Percentiles rank a stretch among this genome's conserved stretches.
phyloP scores from a whole-genome alignment of 2,797 vertebrate genomes.

The Anas bahamensis region DNA sequence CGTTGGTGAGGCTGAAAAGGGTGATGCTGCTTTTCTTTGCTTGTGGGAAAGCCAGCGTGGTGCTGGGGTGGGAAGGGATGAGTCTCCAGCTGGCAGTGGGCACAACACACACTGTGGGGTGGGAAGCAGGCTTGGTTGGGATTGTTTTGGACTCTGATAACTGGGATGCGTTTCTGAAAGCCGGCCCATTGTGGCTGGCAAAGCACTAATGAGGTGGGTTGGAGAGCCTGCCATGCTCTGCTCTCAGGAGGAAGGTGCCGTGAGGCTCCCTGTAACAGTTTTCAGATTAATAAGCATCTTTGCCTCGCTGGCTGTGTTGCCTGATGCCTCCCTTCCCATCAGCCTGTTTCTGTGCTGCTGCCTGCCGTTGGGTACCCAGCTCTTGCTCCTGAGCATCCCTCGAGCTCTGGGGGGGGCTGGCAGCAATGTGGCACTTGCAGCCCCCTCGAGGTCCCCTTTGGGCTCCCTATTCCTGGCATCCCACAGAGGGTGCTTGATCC shows the following conservation, averaged over 20 bases:
- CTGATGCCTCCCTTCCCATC: not conserved
- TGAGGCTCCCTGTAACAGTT: not conserved
- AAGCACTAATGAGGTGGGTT: not conserved
- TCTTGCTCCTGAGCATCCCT: not conserved
- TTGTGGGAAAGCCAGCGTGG: not conserved
- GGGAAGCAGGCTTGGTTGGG: not conserved
- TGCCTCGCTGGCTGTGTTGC: not conserved
- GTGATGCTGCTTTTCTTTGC: not conserved
- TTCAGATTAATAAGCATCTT: not conserved
- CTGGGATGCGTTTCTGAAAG: not conserved
- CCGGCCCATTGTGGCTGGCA: not conserved
- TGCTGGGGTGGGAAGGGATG: not conserved
- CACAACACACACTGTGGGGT: not conserved
- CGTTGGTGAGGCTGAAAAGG: not conserved
- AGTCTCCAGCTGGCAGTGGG: not conserved
- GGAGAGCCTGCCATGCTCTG: not conserved
- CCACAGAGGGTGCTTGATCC: not conserved
- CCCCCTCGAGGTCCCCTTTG: not conserved
- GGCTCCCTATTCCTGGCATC: not conserved
- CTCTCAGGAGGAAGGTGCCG: not conserved
- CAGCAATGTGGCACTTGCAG: fast-evolving
- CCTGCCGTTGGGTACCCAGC: not conserved
- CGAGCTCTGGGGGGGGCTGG: not conserved
- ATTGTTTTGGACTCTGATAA: not conserved
- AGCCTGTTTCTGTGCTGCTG: not conserved